Evolutionary conservation across 2,113 vertebrate genomes (phyloP).

Genomic region (Pseudonaja textilis): DNA sequence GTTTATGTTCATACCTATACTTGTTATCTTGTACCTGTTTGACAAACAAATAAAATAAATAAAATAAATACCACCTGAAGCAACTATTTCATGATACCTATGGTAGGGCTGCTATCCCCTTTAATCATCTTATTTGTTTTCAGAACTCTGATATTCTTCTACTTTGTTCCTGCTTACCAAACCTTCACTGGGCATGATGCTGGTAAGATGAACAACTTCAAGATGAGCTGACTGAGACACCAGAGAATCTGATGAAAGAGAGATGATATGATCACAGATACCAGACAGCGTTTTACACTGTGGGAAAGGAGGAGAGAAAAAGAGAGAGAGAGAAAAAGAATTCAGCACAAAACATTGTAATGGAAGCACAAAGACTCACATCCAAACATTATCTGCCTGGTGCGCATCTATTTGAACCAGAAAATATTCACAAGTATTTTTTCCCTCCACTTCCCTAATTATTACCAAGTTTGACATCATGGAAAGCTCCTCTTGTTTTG

Average conservation of each 20-base stretch:
- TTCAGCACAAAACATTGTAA: not conserved
- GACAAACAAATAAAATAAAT: too few species aligned
- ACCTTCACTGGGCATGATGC: slow-evolving; percentile 86
- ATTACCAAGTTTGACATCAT: not conserved
- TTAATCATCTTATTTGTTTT: not conserved
- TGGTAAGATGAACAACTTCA: slow-evolving; percentile 83
- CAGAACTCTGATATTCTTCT: not conserved
- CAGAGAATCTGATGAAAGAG: slow-evolving; percentile 86
- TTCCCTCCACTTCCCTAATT: not conserved
- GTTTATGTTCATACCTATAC: too few species aligned
- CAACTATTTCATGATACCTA: not conserved
- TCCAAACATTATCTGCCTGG: not conserved
- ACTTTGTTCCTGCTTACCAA: slow-evolving; percentile 75
- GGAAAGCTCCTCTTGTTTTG: not conserved
- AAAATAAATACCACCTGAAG: too few species aligned
- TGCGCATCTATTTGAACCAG: not conserved
- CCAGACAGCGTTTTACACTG: slow-evolving; percentile 92
- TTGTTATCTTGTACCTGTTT: too few species aligned
- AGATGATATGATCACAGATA: slow-evolving; percentile 94
- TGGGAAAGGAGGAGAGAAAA: not conserved
- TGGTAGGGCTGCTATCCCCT: not conserved
- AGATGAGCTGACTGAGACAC: slow-evolving; percentile 85
- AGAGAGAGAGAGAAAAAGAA: not conserved
- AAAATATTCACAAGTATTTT: not conserved
- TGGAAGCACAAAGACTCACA: not conserved